phyloP scores from a whole-genome alignment of 35 echinoderm and acorn worm genomes.

The Apostichopus californicus region DNA sequence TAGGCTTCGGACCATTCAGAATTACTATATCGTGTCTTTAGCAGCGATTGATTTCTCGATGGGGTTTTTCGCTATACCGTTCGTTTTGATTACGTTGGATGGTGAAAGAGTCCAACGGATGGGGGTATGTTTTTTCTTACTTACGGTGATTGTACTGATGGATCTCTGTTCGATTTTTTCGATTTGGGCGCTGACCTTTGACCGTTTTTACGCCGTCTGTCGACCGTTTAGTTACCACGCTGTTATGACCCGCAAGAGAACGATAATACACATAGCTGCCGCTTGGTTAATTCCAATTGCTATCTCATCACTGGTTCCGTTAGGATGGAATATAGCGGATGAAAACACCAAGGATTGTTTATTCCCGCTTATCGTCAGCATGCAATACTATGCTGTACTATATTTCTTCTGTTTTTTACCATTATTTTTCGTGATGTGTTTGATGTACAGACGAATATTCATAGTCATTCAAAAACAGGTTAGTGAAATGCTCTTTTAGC shows the following conservation, averaged over 20 bases:
- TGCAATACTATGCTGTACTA: conserved; percentile 59
- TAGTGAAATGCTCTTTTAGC: too few relatives aligned
- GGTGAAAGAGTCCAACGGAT: conserved; percentile 21
- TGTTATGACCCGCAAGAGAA: conserved; percentile 42
- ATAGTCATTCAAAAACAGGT: conserved; percentile 71
- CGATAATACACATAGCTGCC: conserved; percentile 28
- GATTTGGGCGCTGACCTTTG: conserved; percentile 65
- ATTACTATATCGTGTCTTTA: conserved; percentile 65
- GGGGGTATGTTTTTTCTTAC: conserved; percentile 51
- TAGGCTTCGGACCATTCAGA: conserved; percentile 63
- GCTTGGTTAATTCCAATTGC: conserved; percentile 65
- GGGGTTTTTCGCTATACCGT: conserved; percentile 71
- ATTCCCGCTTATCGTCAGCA: conserved; percentile 61
- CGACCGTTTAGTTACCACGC: conserved; percentile 57
- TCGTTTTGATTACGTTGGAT: conserved; percentile 63
- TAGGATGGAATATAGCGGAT: conserved; percentile 68
- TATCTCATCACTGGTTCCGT: conserved; percentile 54
- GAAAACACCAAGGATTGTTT: conserved; percentile 7
- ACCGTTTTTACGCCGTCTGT: conserved; percentile 66
- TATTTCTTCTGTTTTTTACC: conserved; percentile 61
- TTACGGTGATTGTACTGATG: conserved; percentile 58
- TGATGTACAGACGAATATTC: conserved; percentile 69
- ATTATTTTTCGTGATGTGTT: conserved; percentile 71
- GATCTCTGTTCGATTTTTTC: conserved; percentile 72
- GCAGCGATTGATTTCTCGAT: conserved; percentile 71